Evolutionary conservation across 2,888 invertebrate genomes (phyloP), one percentile per base, ranked within the genome.

Genomic region (Drosophila infuscata): DNA sequence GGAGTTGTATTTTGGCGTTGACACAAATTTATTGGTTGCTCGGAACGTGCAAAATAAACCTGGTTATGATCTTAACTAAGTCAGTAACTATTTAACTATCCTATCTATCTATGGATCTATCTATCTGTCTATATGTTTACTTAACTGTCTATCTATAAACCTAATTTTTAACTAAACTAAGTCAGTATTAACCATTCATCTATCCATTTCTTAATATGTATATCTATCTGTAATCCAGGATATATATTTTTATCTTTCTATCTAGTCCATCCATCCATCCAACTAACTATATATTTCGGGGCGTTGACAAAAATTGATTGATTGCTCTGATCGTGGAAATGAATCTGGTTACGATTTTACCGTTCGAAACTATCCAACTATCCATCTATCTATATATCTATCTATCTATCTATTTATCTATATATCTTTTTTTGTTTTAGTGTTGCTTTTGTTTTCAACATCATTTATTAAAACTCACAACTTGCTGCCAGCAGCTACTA

Each of bases 401-500:
- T 25, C 15, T 46, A 12, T 20, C 12, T 46, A 25, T 46, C 0
- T 25, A 38, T 38, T 2, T n/a, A 46, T 46, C 11, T 43, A 43
- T 20, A 11, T 20, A 20, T 20, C 25, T 46, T 25, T n/a, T 54
- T 38, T n/a, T 25, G 3, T 32, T 3, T n/a, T 4, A 8, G 38
- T 15, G 46, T 52, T 20, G 17, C 46, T 51, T 70, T 38, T 46
- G 54, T 20, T 29, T 61, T 43, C 52, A 51, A 35, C 70, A 74
- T 74, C 68, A 88, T 83, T 81, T 88, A 61, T 81, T 81, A 73
- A 81, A 76, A 53, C 71, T 76, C 72, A 58, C 49, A 74, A 66
- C 70, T 69, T 54, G 71, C 65, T 71, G 76, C 70, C 85, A 81
- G 83, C 72, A 83, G 83, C 72, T 75, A 72, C 79, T 85, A 85